These are phyloP conservation scores for Apis laboriosa DNA, from an alignment of 1,140 invertebrate genomes.

Conservation along the genomic window DNA sequence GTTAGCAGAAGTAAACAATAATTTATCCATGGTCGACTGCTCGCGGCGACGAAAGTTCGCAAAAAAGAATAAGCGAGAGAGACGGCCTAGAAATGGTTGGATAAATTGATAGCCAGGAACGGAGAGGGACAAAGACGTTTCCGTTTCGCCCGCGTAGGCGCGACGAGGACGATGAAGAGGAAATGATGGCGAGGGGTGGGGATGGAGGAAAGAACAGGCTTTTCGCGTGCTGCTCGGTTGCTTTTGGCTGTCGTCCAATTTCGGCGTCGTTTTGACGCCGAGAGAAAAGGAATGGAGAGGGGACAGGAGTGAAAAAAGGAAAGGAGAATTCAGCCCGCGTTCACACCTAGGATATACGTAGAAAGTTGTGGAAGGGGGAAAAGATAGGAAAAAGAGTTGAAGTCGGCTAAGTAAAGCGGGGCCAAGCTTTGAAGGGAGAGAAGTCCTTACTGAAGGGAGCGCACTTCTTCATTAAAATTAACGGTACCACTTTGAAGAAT, in stretches of 20 bases:
- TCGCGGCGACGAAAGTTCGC: conserved; percentile 37
- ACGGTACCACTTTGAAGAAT: conserved; percentile 38
- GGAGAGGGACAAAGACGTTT: conserved; percentile 3
- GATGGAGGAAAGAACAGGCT: conserved; percentile 50
- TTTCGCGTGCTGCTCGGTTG: conserved; percentile 56
- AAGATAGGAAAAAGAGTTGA: conserved; percentile 66
- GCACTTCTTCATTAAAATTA: conserved; percentile 56
- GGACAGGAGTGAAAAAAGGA: conserved; percentile 14
- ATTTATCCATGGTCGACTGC: conserved; percentile 60
- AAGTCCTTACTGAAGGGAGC: conserved; percentile 48
- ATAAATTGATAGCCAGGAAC: conserved; percentile 54
- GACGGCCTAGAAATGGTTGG: conserved; percentile 23
- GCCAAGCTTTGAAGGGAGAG: conserved; percentile 45
- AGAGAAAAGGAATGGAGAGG: conserved; percentile 24
- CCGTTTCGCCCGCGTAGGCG: not conserved
- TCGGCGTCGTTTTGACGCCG: conserved; percentile 54
- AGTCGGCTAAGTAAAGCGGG: conserved; percentile 61
- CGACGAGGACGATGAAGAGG: conserved; percentile 33
- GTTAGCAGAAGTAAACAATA: conserved; percentile 60
- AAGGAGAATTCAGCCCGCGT: conserved; percentile 34
- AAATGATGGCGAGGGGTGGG: conserved; percentile 1
- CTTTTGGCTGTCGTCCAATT: conserved; percentile 69
- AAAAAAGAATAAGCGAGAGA: conserved; percentile 38
- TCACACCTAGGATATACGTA: conserved; percentile 39
- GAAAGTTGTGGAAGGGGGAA: conserved; percentile 31